These are phyloP conservation scores for Brachionus plicatilis DNA, from an alignment of 1,140 invertebrate genomes.

Conservation along the genomic window DNA sequence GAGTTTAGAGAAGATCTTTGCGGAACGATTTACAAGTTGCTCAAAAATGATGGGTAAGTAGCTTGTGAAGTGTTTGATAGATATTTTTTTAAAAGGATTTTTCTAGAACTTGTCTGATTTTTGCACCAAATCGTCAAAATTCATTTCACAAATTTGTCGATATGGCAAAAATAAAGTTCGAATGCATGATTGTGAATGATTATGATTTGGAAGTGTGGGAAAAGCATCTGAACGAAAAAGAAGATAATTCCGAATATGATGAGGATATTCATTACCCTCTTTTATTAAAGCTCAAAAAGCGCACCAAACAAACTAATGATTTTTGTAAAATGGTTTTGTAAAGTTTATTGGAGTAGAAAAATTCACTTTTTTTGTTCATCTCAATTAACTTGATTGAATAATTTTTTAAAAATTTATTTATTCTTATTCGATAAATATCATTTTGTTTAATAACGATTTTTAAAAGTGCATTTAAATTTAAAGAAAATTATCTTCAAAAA, in stretches of 20 bases:
- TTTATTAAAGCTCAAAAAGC: constrained; percentile 4
- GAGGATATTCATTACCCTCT: constrained; percentile 37
- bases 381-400: neutral
- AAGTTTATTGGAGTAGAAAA: neutral
- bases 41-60: constrained; percentile 58
- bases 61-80: neutral
- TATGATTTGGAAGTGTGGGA: constrained; percentile 47
- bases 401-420: neutral
- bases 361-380: neutral
- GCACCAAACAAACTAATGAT: constrained; percentile 12
- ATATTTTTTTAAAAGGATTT: neutral
- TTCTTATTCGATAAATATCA: neutral
- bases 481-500: neutral
- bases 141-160: constrained; percentile 68
- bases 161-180: constrained; percentile 44
- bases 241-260: constrained; percentile 23
- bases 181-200: constrained; percentile 43
- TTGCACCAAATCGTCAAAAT: constrained; percentile 68
- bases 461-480: neutral
- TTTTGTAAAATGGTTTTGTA: constrained; percentile 39
- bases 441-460: neutral
- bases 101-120: constrained; percentile 58
- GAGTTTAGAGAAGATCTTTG: constrained; percentile 68
- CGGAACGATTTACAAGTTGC: constrained; percentile 64
- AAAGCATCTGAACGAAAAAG: constrained; percentile 46